These are phyloP conservation scores for Oikopleura vanhoeffeni DNA, from an alignment of 23 tunicate genomes.

Conservation along the genomic window DNA sequence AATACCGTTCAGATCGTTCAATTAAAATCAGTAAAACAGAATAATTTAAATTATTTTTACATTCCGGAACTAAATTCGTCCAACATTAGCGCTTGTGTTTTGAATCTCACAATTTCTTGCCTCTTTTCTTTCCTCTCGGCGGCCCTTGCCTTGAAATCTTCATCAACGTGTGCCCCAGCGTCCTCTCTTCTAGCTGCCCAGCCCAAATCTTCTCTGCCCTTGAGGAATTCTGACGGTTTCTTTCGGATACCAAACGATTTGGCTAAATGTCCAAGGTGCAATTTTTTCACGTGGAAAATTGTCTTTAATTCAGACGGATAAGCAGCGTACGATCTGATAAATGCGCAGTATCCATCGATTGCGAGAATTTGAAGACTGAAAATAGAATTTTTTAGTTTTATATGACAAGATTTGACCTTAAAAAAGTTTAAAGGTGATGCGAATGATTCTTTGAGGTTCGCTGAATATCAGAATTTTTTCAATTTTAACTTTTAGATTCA, in stretches of 20 bases:
- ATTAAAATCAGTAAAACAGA: too few species aligned
- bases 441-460: too few species aligned
- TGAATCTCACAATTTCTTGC: neutral
- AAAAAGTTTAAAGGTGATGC: too few species aligned
- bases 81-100: neutral
- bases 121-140: neutral
- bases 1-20: too few species aligned
- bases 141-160: neutral
- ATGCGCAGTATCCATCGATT: slow-evolving; percentile 39
- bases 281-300: slow-evolving; percentile 61
- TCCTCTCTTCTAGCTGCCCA: neutral
- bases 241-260: slow-evolving; percentile 42
- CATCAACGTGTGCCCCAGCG: neutral
- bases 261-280: slow-evolving; percentile 95
- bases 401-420: too few species aligned
- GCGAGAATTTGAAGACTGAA: slow-evolving; percentile 25
- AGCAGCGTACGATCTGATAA: slow-evolving; percentile 66
- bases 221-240: neutral
- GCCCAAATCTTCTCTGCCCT: neutral
- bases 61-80: neutral
- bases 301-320: slow-evolving; percentile 54
- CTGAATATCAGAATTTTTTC: neutral
- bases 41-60: too few species aligned
- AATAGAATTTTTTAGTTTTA: neutral
- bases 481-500: neutral